Conservation (phyloP, 2,113 vertebrate species). For the Corythornis cristatus region DNA sequence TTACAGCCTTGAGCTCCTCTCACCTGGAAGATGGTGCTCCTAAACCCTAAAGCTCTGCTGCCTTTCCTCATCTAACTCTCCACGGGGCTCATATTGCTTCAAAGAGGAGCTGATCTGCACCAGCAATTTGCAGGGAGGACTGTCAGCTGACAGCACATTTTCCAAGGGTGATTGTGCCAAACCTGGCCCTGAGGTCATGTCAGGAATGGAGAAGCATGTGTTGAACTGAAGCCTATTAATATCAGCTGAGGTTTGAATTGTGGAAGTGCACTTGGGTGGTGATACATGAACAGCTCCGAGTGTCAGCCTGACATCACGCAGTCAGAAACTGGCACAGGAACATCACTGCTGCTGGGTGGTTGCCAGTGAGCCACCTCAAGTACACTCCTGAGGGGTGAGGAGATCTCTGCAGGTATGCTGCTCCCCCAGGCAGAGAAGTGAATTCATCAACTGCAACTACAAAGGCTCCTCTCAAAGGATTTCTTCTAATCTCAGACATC, state of each 20-base stretch:
- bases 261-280: fast-evolving
- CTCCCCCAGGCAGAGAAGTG: not conserved
- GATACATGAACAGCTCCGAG: not conserved
- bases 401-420: not conserved
- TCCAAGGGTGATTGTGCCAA: not conserved
- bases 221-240: not conserved
- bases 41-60: not conserved
- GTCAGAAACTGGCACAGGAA: not conserved
- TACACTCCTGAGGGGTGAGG: too few relatives aligned
- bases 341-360: fast-evolving
- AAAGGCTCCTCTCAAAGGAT: not conserved
- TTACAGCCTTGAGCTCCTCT: not conserved
- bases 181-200: not conserved
- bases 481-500: not conserved
- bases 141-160: not conserved
- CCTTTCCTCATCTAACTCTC: not conserved
- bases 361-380: not conserved
- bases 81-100: not conserved
- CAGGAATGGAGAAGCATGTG: fast-evolving
- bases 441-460: not conserved
- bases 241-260: not conserved
- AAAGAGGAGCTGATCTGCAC: not conserved
- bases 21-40: not conserved
- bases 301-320: fast-evolving
- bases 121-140: not conserved